Base-by-base conservation (phyloP, 2,888 invertebrate species). In the Drosophila kambysellisi region DNA sequence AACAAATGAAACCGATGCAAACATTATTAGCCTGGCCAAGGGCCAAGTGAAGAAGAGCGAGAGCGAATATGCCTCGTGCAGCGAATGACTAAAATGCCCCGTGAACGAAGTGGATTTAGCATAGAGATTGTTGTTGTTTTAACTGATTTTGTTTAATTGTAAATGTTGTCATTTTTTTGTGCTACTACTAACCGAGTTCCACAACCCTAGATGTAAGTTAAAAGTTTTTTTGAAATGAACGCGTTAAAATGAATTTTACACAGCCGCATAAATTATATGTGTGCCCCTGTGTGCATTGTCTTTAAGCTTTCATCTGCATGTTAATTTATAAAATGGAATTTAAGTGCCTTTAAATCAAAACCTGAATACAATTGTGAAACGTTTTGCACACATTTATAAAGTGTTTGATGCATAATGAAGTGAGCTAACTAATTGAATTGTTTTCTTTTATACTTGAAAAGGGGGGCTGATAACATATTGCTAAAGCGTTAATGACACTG, bases 1-100 rank as follows among this genome's bases (percentile, higher is more conserved):
- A 58, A 66, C 82, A 64, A 74, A 76, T 70, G 70, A 73, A 54
- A 72, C 72, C 58, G 69, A 76, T 53, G 76, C 54, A 65, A 81
- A 69, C 37, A 77, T 70, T 62, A 74, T 68, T 29, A 54, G 39
- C 65, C 64, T 79, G 50, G 67, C 57, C 56, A 79, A 82, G 76
- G 71, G 83, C 70, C 86, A 83, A 70, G 59, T 83, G 11, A 88
- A 80, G 56, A 90, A 90, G 39, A 88, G 90, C 68, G 92, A 92
- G 70, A 92, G 92, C 76, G 92, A 92, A 87, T 93, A 93, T 78
- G 92, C 92, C 74, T 92, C 92, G 51, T 93, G 92, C 72, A 93
- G 91, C 81, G 93, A 92, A 79, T 92, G 85, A 89, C 62, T 61
- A 61, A 39, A 54, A 52, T 58, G 63, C 56, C 65, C 63, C 46